Conservation (phyloP, 2,888 invertebrate genomes). For the Meiosimyza decipiens region DNA sequence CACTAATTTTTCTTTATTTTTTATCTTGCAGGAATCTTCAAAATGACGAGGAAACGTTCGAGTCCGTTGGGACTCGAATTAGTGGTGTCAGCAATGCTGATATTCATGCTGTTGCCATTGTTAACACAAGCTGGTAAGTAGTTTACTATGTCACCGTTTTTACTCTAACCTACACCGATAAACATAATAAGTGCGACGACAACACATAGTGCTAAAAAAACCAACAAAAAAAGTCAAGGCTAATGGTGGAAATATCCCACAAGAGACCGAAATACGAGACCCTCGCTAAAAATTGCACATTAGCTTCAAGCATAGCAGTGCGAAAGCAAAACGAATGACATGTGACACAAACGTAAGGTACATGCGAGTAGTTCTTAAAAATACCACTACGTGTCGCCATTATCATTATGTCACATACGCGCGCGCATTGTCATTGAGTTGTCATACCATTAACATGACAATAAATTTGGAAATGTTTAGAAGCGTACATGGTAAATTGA, state of each 20-base stretch:
- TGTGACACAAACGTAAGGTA: background rate
- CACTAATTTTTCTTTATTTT: slow-evolving; percentile 36
- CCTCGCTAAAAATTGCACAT: background rate
- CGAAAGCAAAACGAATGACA: background rate
- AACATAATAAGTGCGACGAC: background rate
- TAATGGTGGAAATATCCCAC: too few species aligned
- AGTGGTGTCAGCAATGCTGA: slow-evolving; percentile 57
- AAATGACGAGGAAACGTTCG: slow-evolving; percentile 65
- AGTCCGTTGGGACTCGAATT: slow-evolving; percentile 66
- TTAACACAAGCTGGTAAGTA: slow-evolving; percentile 65
- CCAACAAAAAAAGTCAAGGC: background rate
- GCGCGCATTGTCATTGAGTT: background rate
- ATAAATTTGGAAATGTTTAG: background rate
- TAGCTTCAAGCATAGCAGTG: background rate
- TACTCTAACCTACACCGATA: background rate
- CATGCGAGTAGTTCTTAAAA: background rate
- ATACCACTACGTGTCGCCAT: slow-evolving; percentile 7
- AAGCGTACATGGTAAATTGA: slow-evolving; percentile 3
- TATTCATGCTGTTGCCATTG: slow-evolving; percentile 52
- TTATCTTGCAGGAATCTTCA: slow-evolving; percentile 58
- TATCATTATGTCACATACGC: background rate
- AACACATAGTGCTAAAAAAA: background rate
- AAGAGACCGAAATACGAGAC: too few species aligned
- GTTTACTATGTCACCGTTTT: slow-evolving; percentile 44
- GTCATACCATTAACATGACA: background rate